phyloP scores from a whole-genome alignment of 2,888 invertebrate genomes.

The Cactoblastis cactorum region DNA sequence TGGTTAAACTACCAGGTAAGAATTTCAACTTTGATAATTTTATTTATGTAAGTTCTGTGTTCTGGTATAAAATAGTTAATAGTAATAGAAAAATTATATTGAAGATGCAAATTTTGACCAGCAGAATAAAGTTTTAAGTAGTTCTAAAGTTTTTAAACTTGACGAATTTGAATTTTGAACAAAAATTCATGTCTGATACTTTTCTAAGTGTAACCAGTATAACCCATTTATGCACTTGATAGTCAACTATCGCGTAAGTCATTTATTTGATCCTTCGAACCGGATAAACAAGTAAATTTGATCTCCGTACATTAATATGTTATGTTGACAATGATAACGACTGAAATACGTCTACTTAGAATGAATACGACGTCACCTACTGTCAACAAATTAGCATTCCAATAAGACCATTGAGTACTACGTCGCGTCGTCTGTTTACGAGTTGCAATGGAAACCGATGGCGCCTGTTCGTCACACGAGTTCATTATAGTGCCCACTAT shows the following conservation, averaged over 20 bases:
- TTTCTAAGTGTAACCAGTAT: too few relatives aligned
- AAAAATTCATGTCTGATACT: too few relatives aligned
- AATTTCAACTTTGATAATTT: constrained; percentile 9
- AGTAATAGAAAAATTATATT: too few relatives aligned
- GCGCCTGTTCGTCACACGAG: constrained; percentile 38
- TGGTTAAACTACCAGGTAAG: constrained; percentile 77
- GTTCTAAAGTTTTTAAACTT: too few relatives aligned
- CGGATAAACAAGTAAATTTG: neutral
- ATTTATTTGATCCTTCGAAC: neutral
- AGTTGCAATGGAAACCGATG: constrained; percentile 36
- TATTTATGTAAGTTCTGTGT: neutral
- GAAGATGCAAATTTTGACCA: too few relatives aligned
- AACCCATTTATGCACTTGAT: neutral
- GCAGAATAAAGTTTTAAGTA: too few relatives aligned
- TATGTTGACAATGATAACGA: too few relatives aligned
- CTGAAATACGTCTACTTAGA: neutral
- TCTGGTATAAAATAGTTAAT: too few relatives aligned
- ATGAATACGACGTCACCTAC: neutral
- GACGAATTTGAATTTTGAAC: too few relatives aligned
- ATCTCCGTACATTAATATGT: too few relatives aligned
- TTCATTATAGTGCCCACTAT: constrained; percentile 18
- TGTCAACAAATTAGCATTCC: neutral
- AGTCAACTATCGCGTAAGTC: neutral
- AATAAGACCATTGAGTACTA: constrained; percentile 5
- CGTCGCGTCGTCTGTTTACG: constrained; percentile 29